These are phyloP conservation scores for Hecatera dysodea DNA, from an alignment of 2,888 invertebrate species.

Conservation along the genomic window DNA sequence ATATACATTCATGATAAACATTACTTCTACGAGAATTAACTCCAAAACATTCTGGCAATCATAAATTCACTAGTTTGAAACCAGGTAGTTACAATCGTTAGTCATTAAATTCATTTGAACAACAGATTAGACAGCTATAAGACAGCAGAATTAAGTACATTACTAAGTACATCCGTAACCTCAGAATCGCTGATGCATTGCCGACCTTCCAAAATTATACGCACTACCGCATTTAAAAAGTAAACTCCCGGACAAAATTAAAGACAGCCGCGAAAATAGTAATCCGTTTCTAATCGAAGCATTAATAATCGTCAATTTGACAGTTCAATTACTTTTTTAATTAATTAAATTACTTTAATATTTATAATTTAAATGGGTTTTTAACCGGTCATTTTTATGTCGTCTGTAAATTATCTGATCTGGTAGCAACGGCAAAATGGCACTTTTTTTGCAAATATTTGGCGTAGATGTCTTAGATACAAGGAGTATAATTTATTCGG, in stretches of 20 bases:
- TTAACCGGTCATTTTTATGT: slow-evolving; percentile 22
- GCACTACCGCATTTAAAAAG: slow-evolving; percentile 50
- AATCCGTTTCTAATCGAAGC: slow-evolving; percentile 40
- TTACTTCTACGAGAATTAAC: no score
- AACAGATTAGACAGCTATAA: background rate
- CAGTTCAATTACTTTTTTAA: slow-evolving; percentile 43
- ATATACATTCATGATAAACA: no score
- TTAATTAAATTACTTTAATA: slow-evolving; percentile 42
- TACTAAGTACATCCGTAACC: slow-evolving; percentile 49
- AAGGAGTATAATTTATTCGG: slow-evolving; percentile 7
- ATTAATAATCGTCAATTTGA: slow-evolving; percentile 55
- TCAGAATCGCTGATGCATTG: slow-evolving; percentile 57
- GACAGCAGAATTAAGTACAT: slow-evolving; percentile 36
- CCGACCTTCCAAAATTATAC: slow-evolving; percentile 47
- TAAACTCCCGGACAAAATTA: slow-evolving; percentile 30
- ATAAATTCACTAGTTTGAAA: background rate
- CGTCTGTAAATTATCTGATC: slow-evolving; percentile 5
- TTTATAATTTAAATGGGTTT: slow-evolving; percentile 17
- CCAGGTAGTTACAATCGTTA: background rate
- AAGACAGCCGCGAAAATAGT: slow-evolving; percentile 39
- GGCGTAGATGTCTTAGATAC: slow-evolving; percentile 18
- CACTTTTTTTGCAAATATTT: slow-evolving; percentile 31
- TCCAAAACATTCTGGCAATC: no score
- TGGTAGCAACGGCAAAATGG: background rate
- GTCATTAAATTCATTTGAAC: background rate